Base-by-base conservation (phyloP, 2,888 invertebrate species). In the Epistrophella euchroma region DNA sequence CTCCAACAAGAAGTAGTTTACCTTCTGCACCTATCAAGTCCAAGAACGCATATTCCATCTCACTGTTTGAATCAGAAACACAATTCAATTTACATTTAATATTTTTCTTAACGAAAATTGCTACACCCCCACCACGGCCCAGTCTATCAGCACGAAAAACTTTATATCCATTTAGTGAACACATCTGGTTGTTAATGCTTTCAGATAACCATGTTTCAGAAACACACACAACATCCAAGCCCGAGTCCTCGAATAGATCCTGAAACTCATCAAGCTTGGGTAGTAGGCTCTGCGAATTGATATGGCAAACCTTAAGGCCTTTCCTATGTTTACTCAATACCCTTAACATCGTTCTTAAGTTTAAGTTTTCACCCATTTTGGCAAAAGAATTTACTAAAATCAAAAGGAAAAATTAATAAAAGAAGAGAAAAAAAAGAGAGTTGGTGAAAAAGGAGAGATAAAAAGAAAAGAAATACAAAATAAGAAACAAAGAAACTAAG, bases 1-100 rank as follows among this genome's bases (percentile, higher is more conserved):
- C 50, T n/a, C 68, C 68, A n/a, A 68, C 15, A 52, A 52, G 68
- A 37, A 52, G 47, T 22, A 52, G 47, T 22, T 68, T 52, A n/a
- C n/a, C 22, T 47, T 70, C n/a, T 9, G 62, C 3, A 3, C 43
- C 62, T 25, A 62, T 2, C 28, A 25, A 13, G 0, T 37, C 19
- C 3, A 58, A 35, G 4, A 55, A 55, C 9, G 9, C 28, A 32
- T 55, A 55, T n/a, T 55, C 55, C 9, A 55, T 55, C n/a, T 55
- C n/a, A 55, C n/a, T 25, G 10, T 32, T 35, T 10, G 10, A 25
- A 4, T 22, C 4, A 7, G 50, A 25, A 13, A 25, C 0, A 52
- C 52, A 52, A 15, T 50, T 22, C 9, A 10, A 10, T 35, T 35
- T 13, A 37, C 37, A 37, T 37, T 37, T 13, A 37, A 13, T 37